Base-by-base conservation (phyloP, 2,797 vertebrate species). In the Cygnus olor region DNA sequence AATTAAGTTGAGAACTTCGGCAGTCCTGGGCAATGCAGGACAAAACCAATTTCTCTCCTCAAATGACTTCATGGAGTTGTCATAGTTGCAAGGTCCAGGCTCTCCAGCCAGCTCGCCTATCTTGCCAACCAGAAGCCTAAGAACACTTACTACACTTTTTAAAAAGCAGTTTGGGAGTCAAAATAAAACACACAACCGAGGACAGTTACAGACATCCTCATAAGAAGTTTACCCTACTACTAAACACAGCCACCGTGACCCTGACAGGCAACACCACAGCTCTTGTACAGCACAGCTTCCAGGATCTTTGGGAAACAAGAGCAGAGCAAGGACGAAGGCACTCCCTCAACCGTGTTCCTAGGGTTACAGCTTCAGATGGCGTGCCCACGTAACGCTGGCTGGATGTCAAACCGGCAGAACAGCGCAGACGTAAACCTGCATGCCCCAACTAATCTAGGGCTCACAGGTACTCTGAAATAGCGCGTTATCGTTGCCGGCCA, bases 1-100 rank as follows among this genome's bases (percentile, higher is more conserved):
- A 93, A 70, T 56, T 77, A 71, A 72, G 45, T 34, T 20, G 57
- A 89, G 71, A 90, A 93, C 65, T 91, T 85, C 12, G 12, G 61
- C 79, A 92, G 58, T 22, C 28, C 79, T 56, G 24, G 36, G 45
- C 61, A 95, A 4, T 9, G 79, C 88, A 17, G 27, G 81, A 89
- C 38, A 81, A 77, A 93, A 57, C 22, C 24, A 17, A 53, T 79
- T 94, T 85, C 71, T 88, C 57, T 89, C 72, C 89, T 93, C 82
- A 86, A 53, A 80, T 36, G 88, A 88, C 70, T 54, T 42, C 5
- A 19, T 9, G 10, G 70, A n/a, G 13, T 15, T 80, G 66, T 38
- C 54, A 42, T 61, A 68, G 83, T 61, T 30, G 51, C n/a, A 57
- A 74, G 53, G 30, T 32, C 38, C 28, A 53, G 76, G 61, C 38